Evolutionary conservation across 2,888 invertebrate genomes (phyloP), one percentile per base, ranked within the genome.

Genomic region (Abrostola triplasia): DNA sequence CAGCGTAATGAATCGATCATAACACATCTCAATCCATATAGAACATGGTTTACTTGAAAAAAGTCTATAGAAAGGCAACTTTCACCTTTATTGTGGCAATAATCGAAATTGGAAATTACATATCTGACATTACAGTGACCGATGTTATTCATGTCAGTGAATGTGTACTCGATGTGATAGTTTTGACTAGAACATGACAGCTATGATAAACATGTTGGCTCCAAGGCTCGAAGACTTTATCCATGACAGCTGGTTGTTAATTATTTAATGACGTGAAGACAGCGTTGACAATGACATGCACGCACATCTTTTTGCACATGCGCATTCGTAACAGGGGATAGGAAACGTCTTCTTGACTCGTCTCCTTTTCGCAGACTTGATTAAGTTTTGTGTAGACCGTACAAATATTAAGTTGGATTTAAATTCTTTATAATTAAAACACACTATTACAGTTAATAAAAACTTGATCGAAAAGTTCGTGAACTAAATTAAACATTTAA

Each of bases 11-110:
- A 60, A 68, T 73, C 40, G 37, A 64, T 57, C 64, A 58, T 52
- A 68, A 62, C 48, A 53, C 44, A 66, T 67, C 42, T 67, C 61
- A 63, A 67, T 59, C 35, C 48, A 60, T 38, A 76, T 70, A 60
- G 53, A 49, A 66, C 67, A 73, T 68, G 64, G 70, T 71, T 62
- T 68, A 62, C 64, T 70, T 56, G 76, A 79, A 77, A 76, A 75
- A 77, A 70, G 49, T 70, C 58, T 50, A 63, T 74, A 77, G 79
- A 81, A 80, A 81, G 76, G 70, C 52, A 36, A 75, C 86, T 87
- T 86, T 87, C 86, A 79, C 85, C 60, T 71, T 67, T 59, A 60
- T 56, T 72, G 54, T 58, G 65, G 70, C 55, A 73, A 76, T 77
- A 71, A 77, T 70, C 66, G 62, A 74, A 76, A 76, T 80, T 64